Evolutionary conservation across 2,888 invertebrate genomes (phyloP), one percentile per base, ranked within the genome.

Genomic region (Nomada ruficornis): DNA sequence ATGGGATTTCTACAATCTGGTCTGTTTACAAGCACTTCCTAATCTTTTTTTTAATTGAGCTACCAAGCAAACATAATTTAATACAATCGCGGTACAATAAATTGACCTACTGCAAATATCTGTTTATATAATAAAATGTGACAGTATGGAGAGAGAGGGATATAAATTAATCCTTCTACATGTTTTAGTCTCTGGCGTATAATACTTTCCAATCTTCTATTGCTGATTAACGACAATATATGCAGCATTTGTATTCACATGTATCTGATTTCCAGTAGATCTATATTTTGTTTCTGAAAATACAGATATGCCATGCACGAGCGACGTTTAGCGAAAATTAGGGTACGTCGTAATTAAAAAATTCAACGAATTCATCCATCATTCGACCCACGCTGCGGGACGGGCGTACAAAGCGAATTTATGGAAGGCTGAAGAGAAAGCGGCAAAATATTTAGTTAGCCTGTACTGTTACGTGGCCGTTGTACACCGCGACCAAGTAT

Each of bases 361-460:
- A 73, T 57, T 73, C 44, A 36, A 47, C 64, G 50, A 47, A 20
- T 36, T 65, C 20, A 50, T 59, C 36, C 18, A 57, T 65, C 65
- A 23, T 52, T 52, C 36, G 4, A 9, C 1, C 20, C 9, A 3
- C 11, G 10, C 13, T 9, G 42, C n/a, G 50, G 57, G n/a, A 29
- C 63, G 36, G 68, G 10, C 67, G 29, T 47, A 42, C 18, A 20
- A 62, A 29, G 36, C 42, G 54, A 80, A 77, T 80, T 80, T 80
- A 72, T 54, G 65, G 67, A 64, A 52, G 20, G 54, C 26, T 15
- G n/a, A n/a, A 59, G 50, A 18, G 47, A 52, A 26, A 55, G 62
- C 74, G 62, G 44, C 62, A 36, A 78, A 82, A 82, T 71, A 82
- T 82, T 79, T 81, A 44, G 78, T 70, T 73, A 65, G 55, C 50